Percentiles rank a stretch among this genome's conserved stretches.
phyloP scores from a whole-genome alignment of 1,140 invertebrate genomes.

The Belonocnema kinseyi region DNA sequence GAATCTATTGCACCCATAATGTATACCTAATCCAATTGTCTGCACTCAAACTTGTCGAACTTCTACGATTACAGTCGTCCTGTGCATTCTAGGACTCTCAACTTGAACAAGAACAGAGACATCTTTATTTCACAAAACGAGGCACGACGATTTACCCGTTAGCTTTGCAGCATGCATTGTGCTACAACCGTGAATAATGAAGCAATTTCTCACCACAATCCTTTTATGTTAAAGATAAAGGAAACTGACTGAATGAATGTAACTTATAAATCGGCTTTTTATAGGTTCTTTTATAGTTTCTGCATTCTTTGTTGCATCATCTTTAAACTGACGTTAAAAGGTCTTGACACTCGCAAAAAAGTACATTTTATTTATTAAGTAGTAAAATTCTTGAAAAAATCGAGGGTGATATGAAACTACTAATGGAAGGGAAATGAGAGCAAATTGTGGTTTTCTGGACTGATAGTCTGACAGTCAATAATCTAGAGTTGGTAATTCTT shows the following conservation, averaged over 20 bases:
- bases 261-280: too few relatives aligned
- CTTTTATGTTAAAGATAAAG: too few relatives aligned
- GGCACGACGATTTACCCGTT: background rate
- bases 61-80: background rate
- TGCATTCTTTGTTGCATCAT: too few relatives aligned
- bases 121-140: constrained; percentile 37
- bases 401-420: too few relatives aligned
- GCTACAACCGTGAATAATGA: too few relatives aligned
- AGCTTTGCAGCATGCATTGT: background rate
- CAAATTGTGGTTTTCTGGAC: background rate
- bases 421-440: background rate
- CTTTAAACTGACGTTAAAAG: too few relatives aligned
- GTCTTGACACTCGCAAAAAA: too few relatives aligned
- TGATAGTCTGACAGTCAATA: constrained; percentile 5
- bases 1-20: constrained; percentile 35
- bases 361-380: too few relatives aligned
- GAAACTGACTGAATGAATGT: too few relatives aligned
- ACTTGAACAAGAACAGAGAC: constrained; percentile 42
- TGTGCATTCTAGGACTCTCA: background rate
- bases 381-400: background rate
- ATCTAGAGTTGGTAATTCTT: background rate
- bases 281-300: too few relatives aligned
- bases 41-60: constrained; percentile 24
- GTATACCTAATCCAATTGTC: constrained; percentile 34
- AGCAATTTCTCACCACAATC: too few relatives aligned